Percentiles rank a stretch among this genome's conserved stretches.
Conservation (phyloP, 1,140 invertebrate species). For the Papilio helenus region DNA sequence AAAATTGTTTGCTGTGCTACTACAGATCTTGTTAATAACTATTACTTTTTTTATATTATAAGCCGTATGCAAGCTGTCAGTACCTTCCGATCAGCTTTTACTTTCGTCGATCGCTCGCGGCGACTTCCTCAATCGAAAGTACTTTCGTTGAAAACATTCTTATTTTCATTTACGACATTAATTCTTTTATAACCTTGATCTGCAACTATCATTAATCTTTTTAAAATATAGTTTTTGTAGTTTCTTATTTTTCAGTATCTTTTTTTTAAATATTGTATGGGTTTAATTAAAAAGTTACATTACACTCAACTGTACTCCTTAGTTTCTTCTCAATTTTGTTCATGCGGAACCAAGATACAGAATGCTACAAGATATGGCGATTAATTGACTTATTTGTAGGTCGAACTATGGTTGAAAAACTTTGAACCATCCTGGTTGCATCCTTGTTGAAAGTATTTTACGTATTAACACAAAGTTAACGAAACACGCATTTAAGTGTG, state of each 20-base stretch:
- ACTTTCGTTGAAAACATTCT: constrained; percentile 46
- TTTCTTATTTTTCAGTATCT: background rate
- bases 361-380: too few relatives aligned
- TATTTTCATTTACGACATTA: background rate
- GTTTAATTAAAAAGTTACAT: too few relatives aligned
- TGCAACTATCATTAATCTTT: constrained; percentile 37
- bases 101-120: constrained; percentile 60
- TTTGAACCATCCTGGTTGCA: too few relatives aligned
- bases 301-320: too few relatives aligned
- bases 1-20: background rate
- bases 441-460: too few relatives aligned
- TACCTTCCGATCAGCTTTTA: constrained; percentile 69
- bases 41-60: constrained; percentile 36
- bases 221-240: background rate
- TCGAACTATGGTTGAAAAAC: too few relatives aligned
- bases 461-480: too few relatives aligned
- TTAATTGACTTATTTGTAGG: too few relatives aligned
- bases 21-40: background rate
- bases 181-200: background rate
- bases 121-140: constrained; percentile 67
- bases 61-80: constrained; percentile 56
- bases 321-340: too few relatives aligned
- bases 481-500: too few relatives aligned
- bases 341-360: too few relatives aligned
- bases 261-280: background rate